Percentiles rank a stretch among this genome's conserved stretches.
These are phyloP conservation scores for Spialia ferax DNA, from an alignment of 2,888 invertebrate genomes.

Conservation along the genomic window DNA sequence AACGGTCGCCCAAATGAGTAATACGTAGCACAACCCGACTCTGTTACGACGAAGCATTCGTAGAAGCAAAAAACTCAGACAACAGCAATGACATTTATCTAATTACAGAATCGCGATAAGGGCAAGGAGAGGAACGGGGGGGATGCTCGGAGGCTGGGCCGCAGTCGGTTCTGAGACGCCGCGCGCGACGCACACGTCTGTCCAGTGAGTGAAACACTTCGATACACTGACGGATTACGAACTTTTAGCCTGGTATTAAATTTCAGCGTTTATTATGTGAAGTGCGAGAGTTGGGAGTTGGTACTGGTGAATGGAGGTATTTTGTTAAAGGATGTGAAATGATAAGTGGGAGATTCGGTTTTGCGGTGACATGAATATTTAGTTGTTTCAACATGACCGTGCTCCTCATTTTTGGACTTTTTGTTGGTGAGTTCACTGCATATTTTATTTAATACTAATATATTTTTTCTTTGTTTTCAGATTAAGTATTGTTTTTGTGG, in stretches of 20 bases:
- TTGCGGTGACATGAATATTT: slow-evolving; percentile 49
- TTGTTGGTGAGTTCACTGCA: slow-evolving; percentile 57
- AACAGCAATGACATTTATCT: slow-evolving; percentile 84
- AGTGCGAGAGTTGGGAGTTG: slow-evolving; percentile 21
- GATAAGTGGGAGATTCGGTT: slow-evolving; percentile 48
- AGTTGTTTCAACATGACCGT: slow-evolving; percentile 59
- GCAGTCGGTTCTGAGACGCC: slow-evolving; percentile 63
- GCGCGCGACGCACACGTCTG: slow-evolving; percentile 48
- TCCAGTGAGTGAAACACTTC: background rate
- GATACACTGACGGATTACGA: slow-evolving; percentile 43
- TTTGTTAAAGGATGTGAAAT: slow-evolving; percentile 55
- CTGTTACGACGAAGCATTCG: slow-evolving; percentile 66
- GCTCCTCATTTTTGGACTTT: slow-evolving; percentile 63
- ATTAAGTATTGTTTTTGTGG: too few species aligned
- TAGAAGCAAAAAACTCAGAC: slow-evolving; percentile 66
- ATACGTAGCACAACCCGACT: slow-evolving; percentile 53
- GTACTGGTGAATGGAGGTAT: slow-evolving; percentile 39
- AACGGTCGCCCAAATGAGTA: slow-evolving; percentile 43
- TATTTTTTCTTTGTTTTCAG: too few species aligned
- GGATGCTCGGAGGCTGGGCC: slow-evolving; percentile 62
- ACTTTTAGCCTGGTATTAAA: slow-evolving; percentile 39
- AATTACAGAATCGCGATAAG: slow-evolving; percentile 83
- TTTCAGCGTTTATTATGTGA: slow-evolving; percentile 34
- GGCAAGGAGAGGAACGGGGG: slow-evolving; percentile 52
- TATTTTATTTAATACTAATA: too few species aligned